Base-by-base conservation (phyloP, 2,888 invertebrate genomes). In the Iphiclides podalirius region DNA sequence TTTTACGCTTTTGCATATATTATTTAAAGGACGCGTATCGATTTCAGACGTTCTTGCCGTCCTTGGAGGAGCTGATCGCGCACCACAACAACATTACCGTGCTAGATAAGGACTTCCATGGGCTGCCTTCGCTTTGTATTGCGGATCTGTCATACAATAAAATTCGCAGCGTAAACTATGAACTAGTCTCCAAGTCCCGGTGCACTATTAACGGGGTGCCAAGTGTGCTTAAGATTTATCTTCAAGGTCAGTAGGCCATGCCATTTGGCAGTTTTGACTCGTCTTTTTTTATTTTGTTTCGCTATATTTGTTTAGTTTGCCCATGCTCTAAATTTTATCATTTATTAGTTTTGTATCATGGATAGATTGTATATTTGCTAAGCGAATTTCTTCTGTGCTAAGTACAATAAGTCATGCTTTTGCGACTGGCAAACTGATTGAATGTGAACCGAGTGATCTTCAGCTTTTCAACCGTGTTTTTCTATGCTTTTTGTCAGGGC, bases 151-250 rank as follows among this genome's bases (percentile, higher is more conserved):
- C 94, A 1, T 91, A 93, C 66, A 96, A 96, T 75, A 90, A 91
- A 66, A 95, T 96, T 55, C 89, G 91, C 43, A 90, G 91, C 4
- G 89, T 96, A 15, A 93, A 94, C 46, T 90, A 92, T 43, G 94
- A 95, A 66, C 85, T 96, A 38, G 94, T 95, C 1, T 91, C 94
- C 15, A 94, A 95, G 72, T 95, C 95, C 1, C 91, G 93, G 61
- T 96, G 96, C 75, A 93, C 91, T 53, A 92, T 94, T 52, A 94
- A 94, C 67, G 94, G 94, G 47, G 94, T 95, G n/a, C 92, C 93
- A 59, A 93, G 93, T 57, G 91, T 92, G 46, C 78, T 94, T 68
- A 94, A 94, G 79, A 93, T 96, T 67, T 92, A 94, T 75, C 90
- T 96, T 60, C 93, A 95, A 92, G 94, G 96, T 96, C 83, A 76